These are phyloP conservation scores for Fistularia commersonii DNA, from an alignment of 2,797 vertebrate genomes.

Conservation along the genomic window DNA sequence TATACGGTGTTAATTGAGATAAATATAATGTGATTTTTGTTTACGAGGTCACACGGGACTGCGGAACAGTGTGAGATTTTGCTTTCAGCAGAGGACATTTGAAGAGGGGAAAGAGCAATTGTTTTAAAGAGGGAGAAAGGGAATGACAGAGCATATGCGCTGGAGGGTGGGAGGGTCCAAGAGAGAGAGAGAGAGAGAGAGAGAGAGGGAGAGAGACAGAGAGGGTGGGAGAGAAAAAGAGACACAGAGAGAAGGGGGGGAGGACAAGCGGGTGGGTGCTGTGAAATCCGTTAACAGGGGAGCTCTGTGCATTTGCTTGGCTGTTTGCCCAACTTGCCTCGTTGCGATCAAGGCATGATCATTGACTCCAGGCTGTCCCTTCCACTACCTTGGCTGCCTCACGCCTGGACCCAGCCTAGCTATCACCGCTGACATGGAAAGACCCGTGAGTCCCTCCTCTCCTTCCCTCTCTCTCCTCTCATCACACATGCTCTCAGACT, in stretches of 20 bases:
- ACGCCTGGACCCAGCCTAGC: conserved; percentile 82
- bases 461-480: conserved; percentile 26
- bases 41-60: not conserved
- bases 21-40: not conserved
- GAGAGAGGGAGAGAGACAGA: conserved; percentile 6
- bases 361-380: conserved; percentile 84
- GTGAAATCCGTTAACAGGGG: conserved; percentile 73
- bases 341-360: conserved; percentile 99
- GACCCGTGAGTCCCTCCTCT: conserved; percentile 87
- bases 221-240: conserved; percentile 5
- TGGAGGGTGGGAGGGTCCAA: conserved; percentile 24
- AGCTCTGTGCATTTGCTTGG: conserved; percentile 82
- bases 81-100: conserved; percentile 43
- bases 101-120: conserved; percentile 66
- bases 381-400: conserved; percentile 81
- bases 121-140: conserved; percentile 53
- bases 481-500: conserved; percentile 5
- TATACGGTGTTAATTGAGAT: conserved; percentile 9
- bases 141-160: conserved; percentile 53
- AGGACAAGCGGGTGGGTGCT: conserved; percentile 62
- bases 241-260: conserved; percentile 10
- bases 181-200: conserved; percentile 31
- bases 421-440: conserved; percentile 83
- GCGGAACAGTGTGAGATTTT: not conserved
- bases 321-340: conserved; percentile 86